Evolutionary conservation across 2,797 vertebrate species (phyloP).

Genomic region (Capromys pilorides): DNA sequence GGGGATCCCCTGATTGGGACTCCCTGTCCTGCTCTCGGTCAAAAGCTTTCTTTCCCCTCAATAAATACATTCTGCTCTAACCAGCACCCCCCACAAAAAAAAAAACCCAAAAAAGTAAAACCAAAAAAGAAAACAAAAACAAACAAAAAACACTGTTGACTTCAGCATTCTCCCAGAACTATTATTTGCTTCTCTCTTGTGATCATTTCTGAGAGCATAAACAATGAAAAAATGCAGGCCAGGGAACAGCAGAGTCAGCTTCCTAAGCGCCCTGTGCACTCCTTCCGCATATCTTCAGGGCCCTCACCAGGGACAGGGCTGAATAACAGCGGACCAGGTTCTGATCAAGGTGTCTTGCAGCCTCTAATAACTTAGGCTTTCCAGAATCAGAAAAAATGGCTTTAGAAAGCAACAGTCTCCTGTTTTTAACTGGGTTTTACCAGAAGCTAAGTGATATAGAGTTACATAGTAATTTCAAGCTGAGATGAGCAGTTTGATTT

Average conservation of each 20-base stretch:
- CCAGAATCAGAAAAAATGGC: not conserved
- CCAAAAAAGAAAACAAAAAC: too few species aligned
- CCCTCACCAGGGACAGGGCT: not conserved
- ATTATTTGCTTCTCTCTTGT: not conserved
- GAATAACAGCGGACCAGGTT: not conserved
- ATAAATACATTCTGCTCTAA: too few species aligned
- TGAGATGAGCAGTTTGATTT: not conserved
- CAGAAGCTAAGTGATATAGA: not conserved
- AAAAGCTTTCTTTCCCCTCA: too few species aligned
- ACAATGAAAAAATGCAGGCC: not conserved
- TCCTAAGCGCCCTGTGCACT: not conserved
- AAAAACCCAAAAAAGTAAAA: too few species aligned
- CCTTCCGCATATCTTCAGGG: not conserved
- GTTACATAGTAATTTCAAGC: not conserved
- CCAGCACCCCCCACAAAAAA: too few species aligned
- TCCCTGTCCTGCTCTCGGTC: too few species aligned
- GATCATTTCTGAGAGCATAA: not conserved
- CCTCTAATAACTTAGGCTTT: not conserved
- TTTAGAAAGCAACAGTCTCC: not conserved
- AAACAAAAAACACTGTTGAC: too few species aligned
- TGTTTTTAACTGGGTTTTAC: not conserved
- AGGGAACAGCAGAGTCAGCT: not conserved
- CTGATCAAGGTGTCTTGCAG: not conserved
- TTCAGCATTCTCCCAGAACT: not conserved
- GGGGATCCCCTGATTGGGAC: too few species aligned